Conservation (phyloP, 2,888 invertebrate genomes). For the Monopis laevigella region DNA sequence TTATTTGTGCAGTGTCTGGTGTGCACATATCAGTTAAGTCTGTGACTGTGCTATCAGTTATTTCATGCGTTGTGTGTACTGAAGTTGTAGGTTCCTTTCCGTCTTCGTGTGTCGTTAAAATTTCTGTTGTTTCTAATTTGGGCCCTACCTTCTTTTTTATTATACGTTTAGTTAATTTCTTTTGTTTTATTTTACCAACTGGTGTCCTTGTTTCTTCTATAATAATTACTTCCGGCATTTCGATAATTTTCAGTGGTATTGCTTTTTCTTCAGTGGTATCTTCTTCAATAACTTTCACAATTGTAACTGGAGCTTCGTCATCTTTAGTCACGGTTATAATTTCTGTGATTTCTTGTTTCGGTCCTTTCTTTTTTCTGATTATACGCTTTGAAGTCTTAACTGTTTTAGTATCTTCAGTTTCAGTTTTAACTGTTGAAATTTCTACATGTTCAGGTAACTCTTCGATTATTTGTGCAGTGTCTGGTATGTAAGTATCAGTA, state of each 20-base stretch:
- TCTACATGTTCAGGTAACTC: constrained; percentile 12
- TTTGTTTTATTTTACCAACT: not conserved
- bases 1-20: constrained; percentile 21
- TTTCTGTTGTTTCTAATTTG: constrained; percentile 43
- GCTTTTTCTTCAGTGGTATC: constrained; percentile 23
- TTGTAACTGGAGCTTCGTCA: constrained; percentile 33
- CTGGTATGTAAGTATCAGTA: constrained; percentile 27
- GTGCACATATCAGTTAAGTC: constrained; percentile 23
- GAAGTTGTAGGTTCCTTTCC: constrained; percentile 25
- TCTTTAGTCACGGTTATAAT: constrained; percentile 44
- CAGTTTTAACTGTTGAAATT: constrained; percentile 11
- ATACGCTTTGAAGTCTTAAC: constrained; percentile 14
- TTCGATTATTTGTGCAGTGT: constrained; percentile 10
- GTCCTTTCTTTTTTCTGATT: constrained; percentile 34
- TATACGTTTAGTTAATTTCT: constrained; percentile 13
- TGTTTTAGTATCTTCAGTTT: constrained; percentile 11
- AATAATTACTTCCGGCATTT: constrained; percentile 13
- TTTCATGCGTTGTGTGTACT: constrained; percentile 33
- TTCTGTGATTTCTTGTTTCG: constrained; percentile 33
- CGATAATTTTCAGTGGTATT: constrained; percentile 2
- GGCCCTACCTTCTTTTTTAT: constrained; percentile 33
- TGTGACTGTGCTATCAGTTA: constrained; percentile 27
- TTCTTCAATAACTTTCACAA: constrained; percentile 22
- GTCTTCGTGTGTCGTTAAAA: constrained; percentile 53
- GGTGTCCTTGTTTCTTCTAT: constrained; percentile 8